phyloP scores from a whole-genome alignment of 2,888 invertebrate genomes.

The Beris morrisii region DNA sequence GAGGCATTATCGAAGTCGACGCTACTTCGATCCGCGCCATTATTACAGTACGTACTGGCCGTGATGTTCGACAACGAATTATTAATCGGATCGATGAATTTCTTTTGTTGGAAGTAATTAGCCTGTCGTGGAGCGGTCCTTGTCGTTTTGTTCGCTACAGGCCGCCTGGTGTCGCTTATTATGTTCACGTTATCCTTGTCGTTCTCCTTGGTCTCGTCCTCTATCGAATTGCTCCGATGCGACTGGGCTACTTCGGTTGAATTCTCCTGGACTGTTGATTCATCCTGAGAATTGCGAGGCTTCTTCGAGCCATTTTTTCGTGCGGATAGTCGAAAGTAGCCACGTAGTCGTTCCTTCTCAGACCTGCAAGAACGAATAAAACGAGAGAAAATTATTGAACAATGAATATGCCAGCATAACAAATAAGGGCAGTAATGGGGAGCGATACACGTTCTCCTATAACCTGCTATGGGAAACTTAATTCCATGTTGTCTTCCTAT shows the following conservation, averaged over 20 bases:
- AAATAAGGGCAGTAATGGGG: no score
- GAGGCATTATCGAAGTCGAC: conserved; percentile 39
- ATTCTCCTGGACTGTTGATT: conserved; percentile 50
- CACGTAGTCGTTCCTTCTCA: conserved; percentile 62
- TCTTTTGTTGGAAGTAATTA: conserved; percentile 15
- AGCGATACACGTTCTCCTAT: no score
- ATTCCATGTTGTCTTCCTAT: no score
- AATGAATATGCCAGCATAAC: no score
- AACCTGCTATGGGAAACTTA: no score
- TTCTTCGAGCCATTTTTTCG: conserved; percentile 53
- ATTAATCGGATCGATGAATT: conserved; percentile 45
- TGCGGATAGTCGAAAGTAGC: conserved; percentile 61
- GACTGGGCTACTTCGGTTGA: neutral
- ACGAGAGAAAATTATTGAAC: no score
- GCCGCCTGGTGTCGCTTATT: conserved; percentile 17
- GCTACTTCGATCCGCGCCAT: conserved; percentile 39
- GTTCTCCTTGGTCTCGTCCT: neutral
- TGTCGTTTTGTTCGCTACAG: conserved; percentile 3
- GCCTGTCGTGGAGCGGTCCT: conserved; percentile 2
- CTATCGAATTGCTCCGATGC: conserved; percentile 3
- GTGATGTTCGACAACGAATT: conserved; percentile 54
- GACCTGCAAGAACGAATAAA: conserved; percentile 51
- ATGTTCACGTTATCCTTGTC: conserved; percentile 27
- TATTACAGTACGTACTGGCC: conserved; percentile 51
- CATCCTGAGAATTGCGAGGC: conserved; percentile 54